Evolutionary conservation across 2,113 vertebrate species (phyloP).

Genomic region (Peromyscus leucopus): DNA sequence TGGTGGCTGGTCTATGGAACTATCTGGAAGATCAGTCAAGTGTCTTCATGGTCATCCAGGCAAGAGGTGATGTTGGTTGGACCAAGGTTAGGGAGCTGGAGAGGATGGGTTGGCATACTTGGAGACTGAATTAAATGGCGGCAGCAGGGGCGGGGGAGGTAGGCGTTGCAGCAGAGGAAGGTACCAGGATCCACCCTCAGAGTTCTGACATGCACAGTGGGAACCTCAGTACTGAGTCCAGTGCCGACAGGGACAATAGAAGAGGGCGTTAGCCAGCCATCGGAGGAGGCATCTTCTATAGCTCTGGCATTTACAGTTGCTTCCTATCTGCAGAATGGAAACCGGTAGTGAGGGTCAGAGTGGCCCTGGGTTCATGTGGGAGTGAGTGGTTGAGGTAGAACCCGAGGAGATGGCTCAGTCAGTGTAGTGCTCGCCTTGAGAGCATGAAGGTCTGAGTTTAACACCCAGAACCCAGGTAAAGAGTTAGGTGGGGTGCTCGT

Average conservation of each 20-base stretch:
- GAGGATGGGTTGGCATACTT: background rate
- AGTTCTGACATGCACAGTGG: background rate
- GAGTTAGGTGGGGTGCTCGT: background rate
- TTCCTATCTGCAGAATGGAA: background rate
- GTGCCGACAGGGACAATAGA: too few relatives aligned
- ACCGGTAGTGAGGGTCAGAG: background rate
- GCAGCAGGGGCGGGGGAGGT: too few relatives aligned
- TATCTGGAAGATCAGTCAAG: background rate
- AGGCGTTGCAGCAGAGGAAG: background rate
- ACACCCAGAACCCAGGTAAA: background rate
- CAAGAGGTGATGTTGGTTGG: background rate
- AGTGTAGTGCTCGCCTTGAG: background rate
- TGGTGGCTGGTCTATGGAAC: background rate
- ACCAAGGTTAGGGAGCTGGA: background rate
- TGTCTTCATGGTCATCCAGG: background rate
- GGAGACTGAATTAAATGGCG: background rate
- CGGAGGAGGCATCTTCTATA: background rate
- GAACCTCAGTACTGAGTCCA: background rate
- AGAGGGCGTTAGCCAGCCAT: background rate
- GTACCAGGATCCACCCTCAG: rapidly evolving
- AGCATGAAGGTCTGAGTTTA: background rate
- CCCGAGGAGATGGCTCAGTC: background rate
- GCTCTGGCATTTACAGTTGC: background rate
- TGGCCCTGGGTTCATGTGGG: background rate
- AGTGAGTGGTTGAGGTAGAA: background rate